Evolutionary conservation across 35 echinoderm and acorn worm species (phyloP), one percentile per base, ranked within the genome.

Genomic region (Apostichopus californicus): DNA sequence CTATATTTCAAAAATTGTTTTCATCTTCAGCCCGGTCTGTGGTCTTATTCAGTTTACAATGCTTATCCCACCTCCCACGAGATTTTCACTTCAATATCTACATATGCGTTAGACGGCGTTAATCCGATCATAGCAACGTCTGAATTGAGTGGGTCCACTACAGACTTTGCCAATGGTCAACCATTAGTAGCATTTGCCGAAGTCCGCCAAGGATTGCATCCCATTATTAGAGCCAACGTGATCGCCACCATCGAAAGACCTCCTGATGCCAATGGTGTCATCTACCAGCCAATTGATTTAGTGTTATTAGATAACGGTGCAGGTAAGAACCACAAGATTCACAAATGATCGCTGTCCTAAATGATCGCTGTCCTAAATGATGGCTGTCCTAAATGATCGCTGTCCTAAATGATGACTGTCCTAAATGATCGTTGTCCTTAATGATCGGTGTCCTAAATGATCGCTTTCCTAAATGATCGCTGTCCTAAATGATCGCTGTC

Each of bases 271-370:
- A 25, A 52, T 2, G 8, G 14, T 22, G 53, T 57, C 3, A 56
- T 26, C 8, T 56, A 86, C 15, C n/a, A 7, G 5, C 64, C 87
- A 18, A 64, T 90, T 54, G 9, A 90, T 0, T 24, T 92, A 14
- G 11, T 6, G 63, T 55, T 92, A 17, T 83, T 64, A 13, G 91
- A 92, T 63, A 92, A 92, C 34, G 91, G 91, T 18, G 91, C 91
- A 28, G 91, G 91, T 92, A 34, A 25, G 78, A 68, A 11, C 64
- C 64, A 68, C 18, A 18, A 14, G 18, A 68, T 68, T 14, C 64
- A 11, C 64, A 68, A 18, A 68, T 14, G 64, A 9, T 18, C 34
- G 34, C 34, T 28, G 26, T 28, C 26, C 26, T 28, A 28, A 28
- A 28, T 28, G 26, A 28, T 28, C 26, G 26, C 26, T 28, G 26